These are phyloP conservation scores for Heliangelus exortis DNA, from an alignment of 2,797 vertebrate species.

Conservation along the genomic window DNA sequence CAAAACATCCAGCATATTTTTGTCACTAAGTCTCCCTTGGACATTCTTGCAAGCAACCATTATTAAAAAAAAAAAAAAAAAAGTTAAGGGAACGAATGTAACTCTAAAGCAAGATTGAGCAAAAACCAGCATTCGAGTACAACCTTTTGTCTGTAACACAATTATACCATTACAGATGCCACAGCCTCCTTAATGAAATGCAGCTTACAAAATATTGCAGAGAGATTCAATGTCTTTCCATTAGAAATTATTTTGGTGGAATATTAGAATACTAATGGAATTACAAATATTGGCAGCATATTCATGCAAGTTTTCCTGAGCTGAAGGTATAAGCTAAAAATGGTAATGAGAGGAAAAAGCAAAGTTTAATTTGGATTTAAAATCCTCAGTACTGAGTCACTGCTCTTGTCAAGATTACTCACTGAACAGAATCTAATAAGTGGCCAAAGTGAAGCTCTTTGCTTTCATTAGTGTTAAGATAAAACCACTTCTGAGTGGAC, in stretches of 20 bases:
- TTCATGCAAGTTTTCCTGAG: background rate
- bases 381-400: slow-evolving; percentile 4
- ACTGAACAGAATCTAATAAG: slow-evolving; percentile 27
- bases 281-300: slow-evolving; percentile 20
- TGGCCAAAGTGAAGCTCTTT: background rate
- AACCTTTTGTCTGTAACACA: background rate
- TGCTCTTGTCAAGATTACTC: background rate
- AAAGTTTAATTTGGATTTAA: slow-evolving; percentile 25
- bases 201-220: background rate
- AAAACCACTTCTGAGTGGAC: slow-evolving; percentile 15
- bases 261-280: slow-evolving; percentile 22
- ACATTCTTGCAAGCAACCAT: background rate
- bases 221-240: background rate
- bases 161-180: background rate
- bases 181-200: background rate
- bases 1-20: background rate
- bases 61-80: background rate
- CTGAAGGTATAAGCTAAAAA: slow-evolving; percentile 10
- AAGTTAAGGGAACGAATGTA: background rate
- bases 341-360: background rate
- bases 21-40: background rate
- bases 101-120: background rate
- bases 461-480: slow-evolving; percentile 29
- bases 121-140: background rate
- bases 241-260: slow-evolving; percentile 13